Evolutionary conservation across 2,888 invertebrate genomes (phyloP).

Genomic region (Dryomyza anilis): DNA sequence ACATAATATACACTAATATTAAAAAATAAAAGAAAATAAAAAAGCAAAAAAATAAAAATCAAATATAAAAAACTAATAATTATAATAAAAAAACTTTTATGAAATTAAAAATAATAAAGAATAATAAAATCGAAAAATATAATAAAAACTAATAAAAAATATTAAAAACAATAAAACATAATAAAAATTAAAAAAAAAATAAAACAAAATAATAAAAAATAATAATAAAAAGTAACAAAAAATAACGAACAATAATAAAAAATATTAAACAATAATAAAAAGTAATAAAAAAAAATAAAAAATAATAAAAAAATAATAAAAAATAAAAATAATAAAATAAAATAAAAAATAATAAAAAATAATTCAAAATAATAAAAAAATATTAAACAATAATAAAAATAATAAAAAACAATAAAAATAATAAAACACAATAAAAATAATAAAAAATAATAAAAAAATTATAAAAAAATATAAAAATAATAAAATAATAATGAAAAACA

Average conservation of each 20-base stretch:
- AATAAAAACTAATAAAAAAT: not conserved
- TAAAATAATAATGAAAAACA: not conserved
- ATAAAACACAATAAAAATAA: not conserved
- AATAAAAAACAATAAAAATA: not conserved
- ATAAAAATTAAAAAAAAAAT: not conserved
- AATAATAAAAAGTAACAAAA: no score
- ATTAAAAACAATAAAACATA: not conserved
- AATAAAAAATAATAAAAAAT: not conserved
- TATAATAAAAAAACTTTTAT: not conserved
- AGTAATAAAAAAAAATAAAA: not conserved
- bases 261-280: conserved; percentile 3
- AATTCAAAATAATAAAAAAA: not conserved
- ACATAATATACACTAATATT: not conserved
- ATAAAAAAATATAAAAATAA: not conserved
- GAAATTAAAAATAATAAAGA: not conserved
- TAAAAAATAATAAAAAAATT: not conserved
- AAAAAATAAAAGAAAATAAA: not conserved
- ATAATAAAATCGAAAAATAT: not conserved
- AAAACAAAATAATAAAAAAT: no score
- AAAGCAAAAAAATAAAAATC: not conserved
- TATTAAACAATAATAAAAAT: not conserved
- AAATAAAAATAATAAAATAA: not conserved
- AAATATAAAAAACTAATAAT: not conserved
- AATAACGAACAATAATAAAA: not conserved
- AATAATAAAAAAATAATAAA: not conserved